Conservation (phyloP, 1,140 invertebrate genomes). For the Bombus haemorrhoidalis region DNA sequence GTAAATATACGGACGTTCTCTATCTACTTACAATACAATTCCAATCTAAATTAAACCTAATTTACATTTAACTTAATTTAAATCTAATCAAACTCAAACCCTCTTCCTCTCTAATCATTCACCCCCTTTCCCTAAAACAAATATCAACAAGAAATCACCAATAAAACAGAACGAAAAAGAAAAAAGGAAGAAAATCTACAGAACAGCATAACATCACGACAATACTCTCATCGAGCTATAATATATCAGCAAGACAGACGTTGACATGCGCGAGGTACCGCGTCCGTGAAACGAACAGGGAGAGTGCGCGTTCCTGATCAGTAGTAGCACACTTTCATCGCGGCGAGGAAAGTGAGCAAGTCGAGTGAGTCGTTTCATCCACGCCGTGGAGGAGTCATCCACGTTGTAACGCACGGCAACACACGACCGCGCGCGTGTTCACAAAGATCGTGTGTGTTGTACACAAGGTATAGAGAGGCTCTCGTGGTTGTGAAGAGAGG, state of each 20-base stretch:
- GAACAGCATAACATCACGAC: not conserved
- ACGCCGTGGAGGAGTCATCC: constrained; percentile 2
- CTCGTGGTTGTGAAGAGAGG: not conserved
- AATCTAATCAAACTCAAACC: not conserved
- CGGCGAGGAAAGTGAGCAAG: constrained; percentile 73
- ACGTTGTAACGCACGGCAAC: constrained; percentile 18
- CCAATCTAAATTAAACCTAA: not conserved
- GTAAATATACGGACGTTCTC: no score
- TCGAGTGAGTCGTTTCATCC: constrained; percentile 54
- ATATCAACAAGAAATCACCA: not conserved
- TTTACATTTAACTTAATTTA: not conserved
- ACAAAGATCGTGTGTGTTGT: not conserved
- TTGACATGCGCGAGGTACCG: constrained; percentile 36
- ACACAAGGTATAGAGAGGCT: not conserved
- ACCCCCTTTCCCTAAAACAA: not conserved
- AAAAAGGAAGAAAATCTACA: not conserved
- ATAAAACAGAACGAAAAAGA: not conserved
- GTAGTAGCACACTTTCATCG: constrained; percentile 77
- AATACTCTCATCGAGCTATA: not conserved
- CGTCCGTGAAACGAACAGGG: constrained; percentile 50
- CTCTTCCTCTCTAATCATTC: not conserved
- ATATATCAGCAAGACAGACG: not conserved
- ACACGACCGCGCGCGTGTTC: constrained; percentile 8
- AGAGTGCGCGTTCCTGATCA: constrained; percentile 71
- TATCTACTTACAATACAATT: not conserved